phyloP scores from a whole-genome alignment of 1,140 invertebrate genomes.

The Camponotus pennsylvanicus region DNA sequence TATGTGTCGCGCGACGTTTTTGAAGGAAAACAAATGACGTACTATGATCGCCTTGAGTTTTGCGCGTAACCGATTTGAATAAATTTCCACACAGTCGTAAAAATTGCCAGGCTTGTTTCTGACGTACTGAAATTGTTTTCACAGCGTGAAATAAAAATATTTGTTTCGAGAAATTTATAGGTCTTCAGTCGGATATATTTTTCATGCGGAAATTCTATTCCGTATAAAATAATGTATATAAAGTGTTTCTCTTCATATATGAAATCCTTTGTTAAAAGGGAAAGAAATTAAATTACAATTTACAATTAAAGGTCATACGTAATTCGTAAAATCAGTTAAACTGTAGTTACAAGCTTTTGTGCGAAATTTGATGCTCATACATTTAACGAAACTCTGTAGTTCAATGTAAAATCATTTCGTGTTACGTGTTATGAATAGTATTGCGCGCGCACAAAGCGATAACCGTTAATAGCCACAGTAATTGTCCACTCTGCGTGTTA shows the following conservation, averaged over 20 bases:
- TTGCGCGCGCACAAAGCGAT: constrained; percentile 21
- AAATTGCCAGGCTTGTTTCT: constrained; percentile 54
- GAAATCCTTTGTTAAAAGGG: not conserved
- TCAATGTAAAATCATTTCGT: constrained; percentile 10
- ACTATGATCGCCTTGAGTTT: constrained; percentile 44
- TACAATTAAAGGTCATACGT: not conserved
- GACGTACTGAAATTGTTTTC: constrained; percentile 56
- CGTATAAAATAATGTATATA: constrained; percentile 3
- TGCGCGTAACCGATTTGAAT: constrained; percentile 52
- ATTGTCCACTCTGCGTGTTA: constrained; percentile 30
- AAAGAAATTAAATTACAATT: constrained; percentile 8
- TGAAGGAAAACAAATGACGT: constrained; percentile 29
- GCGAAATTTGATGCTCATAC: not conserved
- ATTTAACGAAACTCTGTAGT: constrained; percentile 11
- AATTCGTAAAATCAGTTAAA: constrained; percentile 20
- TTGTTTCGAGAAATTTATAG: constrained; percentile 44
- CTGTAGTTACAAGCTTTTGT: not conserved
- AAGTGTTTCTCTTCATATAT: not conserved
- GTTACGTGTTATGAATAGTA: not conserved
- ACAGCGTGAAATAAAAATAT: constrained; percentile 43
- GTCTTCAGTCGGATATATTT: constrained; percentile 5
- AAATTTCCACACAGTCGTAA: constrained; percentile 35
- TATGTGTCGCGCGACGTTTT: constrained; percentile 17
- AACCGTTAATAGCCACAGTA: constrained; percentile 21
- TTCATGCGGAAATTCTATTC: not conserved